A percentile compares a stretch with the other conserved stretches of the same genome.
These are phyloP conservation scores for Notamacropus eugenii DNA, from an alignment of 2,797 vertebrate species.

Conservation along the genomic window DNA sequence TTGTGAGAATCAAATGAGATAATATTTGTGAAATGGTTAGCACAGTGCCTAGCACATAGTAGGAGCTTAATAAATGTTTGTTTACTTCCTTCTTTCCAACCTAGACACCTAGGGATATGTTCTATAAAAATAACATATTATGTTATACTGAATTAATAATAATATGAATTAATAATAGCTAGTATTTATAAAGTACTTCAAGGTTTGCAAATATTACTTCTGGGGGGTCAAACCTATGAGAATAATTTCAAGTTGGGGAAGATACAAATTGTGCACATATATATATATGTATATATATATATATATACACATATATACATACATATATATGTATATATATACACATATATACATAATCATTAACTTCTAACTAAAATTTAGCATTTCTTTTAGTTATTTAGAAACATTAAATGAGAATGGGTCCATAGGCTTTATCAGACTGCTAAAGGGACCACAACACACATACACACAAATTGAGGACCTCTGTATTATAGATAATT, in stretches of 20 bases:
- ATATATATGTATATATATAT: neutral
- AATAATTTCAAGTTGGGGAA: neutral
- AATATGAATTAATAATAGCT: neutral
- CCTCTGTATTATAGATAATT: neutral
- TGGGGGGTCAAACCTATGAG: neutral
- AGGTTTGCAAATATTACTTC: neutral
- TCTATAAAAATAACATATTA: neutral
- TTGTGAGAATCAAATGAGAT: neutral
- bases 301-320: neutral
- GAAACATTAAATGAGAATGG: neutral
- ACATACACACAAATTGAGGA: neutral
- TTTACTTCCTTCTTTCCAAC: neutral
- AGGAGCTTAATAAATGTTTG: neutral
- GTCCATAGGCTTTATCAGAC: neutral
- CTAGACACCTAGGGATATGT: neutral
- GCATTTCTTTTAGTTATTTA: neutral
- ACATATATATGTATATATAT: neutral
- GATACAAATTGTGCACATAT: neutral
- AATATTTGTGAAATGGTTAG: neutral
- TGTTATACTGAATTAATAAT: neutral
- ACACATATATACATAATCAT: neutral
- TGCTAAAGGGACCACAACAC: neutral
- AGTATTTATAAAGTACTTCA: neutral
- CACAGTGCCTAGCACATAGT: neutral
- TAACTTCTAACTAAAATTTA: neutral